Evolutionary conservation across 2,113 vertebrate species (phyloP).

Genomic region (Monopterus albus): DNA sequence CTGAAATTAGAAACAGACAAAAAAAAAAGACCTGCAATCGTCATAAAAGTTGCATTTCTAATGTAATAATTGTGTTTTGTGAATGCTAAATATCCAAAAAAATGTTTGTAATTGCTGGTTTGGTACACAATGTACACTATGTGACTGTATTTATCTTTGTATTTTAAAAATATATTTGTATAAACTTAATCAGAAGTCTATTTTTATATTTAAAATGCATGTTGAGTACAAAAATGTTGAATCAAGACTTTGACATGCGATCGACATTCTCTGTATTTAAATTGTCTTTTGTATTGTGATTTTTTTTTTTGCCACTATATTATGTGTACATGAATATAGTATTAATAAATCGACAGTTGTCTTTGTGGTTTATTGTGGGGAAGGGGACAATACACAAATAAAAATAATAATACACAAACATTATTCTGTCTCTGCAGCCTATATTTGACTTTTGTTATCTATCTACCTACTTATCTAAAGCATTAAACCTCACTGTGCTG

Average conservation of each 20-base stretch:
- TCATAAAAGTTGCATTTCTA: constrained; percentile 94
- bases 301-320: constrained; percentile 70
- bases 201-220: constrained; percentile 97
- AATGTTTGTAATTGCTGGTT: constrained; percentile 92
- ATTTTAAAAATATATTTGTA: constrained; percentile 99
- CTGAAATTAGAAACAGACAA: constrained; percentile 50
- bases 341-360: constrained; percentile 68
- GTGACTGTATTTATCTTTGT: constrained; percentile 99
- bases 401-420: constrained; percentile 52
- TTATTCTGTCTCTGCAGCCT: not conserved
- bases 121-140: constrained; percentile 93
- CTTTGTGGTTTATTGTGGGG: constrained; percentile 65
- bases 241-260: constrained; percentile 80
- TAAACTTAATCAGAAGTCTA: constrained; percentile 93
- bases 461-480: too few relatives aligned
- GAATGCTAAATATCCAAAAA: constrained; percentile 97
- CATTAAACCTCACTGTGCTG: too few relatives aligned
- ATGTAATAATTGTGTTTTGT: constrained; percentile 93
- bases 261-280: constrained; percentile 82
- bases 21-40: constrained; percentile 85
- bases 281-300: constrained; percentile 76
- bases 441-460: not conserved
- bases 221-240: constrained; percentile 75
- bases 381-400: constrained; percentile 57
- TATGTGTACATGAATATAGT: constrained; percentile 72